Evolutionary conservation across 2,888 invertebrate genomes (phyloP).

Genomic region (Thymelicus lineola): DNA sequence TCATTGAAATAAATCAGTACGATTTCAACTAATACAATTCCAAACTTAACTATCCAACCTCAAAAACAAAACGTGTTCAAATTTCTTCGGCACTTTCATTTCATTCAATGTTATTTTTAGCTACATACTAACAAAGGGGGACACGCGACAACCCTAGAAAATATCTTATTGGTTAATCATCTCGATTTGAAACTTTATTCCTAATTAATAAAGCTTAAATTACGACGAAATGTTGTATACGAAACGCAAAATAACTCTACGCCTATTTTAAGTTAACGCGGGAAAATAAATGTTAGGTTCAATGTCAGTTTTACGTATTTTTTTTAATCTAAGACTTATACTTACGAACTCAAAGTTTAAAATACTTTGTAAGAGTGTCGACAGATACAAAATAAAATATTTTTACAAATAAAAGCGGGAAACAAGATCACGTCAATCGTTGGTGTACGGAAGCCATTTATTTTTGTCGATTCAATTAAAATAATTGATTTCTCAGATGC

Average conservation of each 20-base stretch:
- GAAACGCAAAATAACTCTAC: conserved; percentile 17
- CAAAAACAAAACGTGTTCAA: conserved; percentile 21
- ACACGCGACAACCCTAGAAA: conserved; percentile 14
- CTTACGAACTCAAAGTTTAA: conserved; percentile 29
- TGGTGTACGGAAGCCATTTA: conserved; percentile 69
- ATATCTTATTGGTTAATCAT: background rate
- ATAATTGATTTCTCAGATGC: conserved; percentile 80
- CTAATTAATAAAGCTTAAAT: conserved; percentile 22
- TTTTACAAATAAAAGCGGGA: conserved; percentile 61
- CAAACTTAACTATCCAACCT: conserved; percentile 30
- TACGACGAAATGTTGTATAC: conserved; percentile 16
- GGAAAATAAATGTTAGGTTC: conserved; percentile 25
- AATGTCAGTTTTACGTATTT: conserved; percentile 1
- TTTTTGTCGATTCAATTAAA: conserved; percentile 81
- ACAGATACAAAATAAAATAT: conserved; percentile 38
- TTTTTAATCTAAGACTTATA: conserved; percentile 20
- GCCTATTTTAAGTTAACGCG: conserved; percentile 27
- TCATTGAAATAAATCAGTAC: too few species aligned
- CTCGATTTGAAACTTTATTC: conserved; percentile 8
- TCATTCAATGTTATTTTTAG: conserved; percentile 68
- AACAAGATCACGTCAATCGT: conserved; percentile 73
- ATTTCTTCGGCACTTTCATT: conserved; percentile 59
- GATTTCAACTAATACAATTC: conserved; percentile 6
- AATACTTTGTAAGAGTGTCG: conserved; percentile 20
- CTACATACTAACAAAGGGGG: conserved; percentile 66